Evolutionary conservation across 2,888 invertebrate species (phyloP), one percentile per base, ranked within the genome.

Genomic region (Endotricha flammealis): DNA sequence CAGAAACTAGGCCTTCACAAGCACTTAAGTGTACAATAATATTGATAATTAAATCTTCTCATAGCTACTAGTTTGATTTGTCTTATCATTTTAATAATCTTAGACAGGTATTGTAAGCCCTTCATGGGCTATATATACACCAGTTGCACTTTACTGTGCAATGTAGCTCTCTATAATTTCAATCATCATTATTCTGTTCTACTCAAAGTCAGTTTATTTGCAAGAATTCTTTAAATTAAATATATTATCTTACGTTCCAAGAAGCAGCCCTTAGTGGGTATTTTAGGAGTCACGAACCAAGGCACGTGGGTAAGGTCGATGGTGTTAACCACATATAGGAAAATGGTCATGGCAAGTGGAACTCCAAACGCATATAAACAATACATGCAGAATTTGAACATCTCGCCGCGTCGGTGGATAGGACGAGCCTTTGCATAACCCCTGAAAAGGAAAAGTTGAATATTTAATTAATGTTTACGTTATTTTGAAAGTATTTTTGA

Each of bases 371-470:
- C 79, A 38, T 75, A 85, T 1, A 69, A 9, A 32, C 71, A 64
- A 47, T 85, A 85, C 69, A 80, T 75, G 1, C 44, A 7, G 42
- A 79, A 83, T 42, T 82, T 82, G 41, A 74, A 79, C 0, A 34
- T 28, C 36, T 82, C 77, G 0, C 83, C 82, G 1, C 75, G 67
- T 0, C 82, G 64, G 41, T 85, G 80, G 8, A 82, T 81, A 0
- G 70, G 58, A 1, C 82, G 70, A 1, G 83, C 78, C 46, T 82
- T 81, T 0, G 81, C 81, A 44, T 80, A 82, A 4, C 83, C 80
- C 38, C 83, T 82, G 60, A 4, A 57, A 53, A 48, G n/a, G n/a
- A n/a, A 40, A 33, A 30, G 22, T 20, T 30, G 6, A 12, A 14
- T 12, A 28, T 29, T 14, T 11, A 29, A 20, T 22, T 6, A 16